Evolutionary conservation across 2,113 vertebrate species (phyloP).

Genomic region (Stegastes partitus): DNA sequence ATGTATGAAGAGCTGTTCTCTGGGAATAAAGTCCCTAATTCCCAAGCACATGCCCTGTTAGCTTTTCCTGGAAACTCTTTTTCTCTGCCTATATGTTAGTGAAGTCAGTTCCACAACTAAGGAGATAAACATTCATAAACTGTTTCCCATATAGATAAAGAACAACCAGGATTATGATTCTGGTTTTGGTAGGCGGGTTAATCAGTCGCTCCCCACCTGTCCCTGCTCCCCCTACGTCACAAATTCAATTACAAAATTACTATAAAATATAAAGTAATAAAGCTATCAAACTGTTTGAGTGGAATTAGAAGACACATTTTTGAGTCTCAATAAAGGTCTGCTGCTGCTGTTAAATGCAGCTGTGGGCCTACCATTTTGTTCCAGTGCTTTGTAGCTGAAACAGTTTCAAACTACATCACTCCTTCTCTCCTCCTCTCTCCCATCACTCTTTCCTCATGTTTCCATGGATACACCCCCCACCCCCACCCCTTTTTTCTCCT

Average conservation of each 20-base stretch:
- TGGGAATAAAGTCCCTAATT: neutral
- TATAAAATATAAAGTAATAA: neutral
- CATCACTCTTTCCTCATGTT: conserved; percentile 58
- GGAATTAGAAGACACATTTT: conserved; percentile 13
- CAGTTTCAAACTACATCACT: conserved; percentile 56
- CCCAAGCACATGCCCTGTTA: neutral
- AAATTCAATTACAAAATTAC: conserved; percentile 12
- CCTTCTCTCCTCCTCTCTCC: conserved; percentile 21
- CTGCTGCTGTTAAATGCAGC: conserved; percentile 22
- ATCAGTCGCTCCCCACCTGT: conserved; percentile 15
- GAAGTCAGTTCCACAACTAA: neutral
- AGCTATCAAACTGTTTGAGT: conserved; percentile 11
- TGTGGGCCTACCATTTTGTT: conserved; percentile 57
- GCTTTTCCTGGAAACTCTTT: conserved; percentile 1
- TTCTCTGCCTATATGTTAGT: neutral
- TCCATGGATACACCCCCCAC: conserved; percentile 59
- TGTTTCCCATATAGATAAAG: neutral
- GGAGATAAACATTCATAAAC: neutral
- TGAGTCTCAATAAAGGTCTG: neutral
- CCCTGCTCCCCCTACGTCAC: neutral
- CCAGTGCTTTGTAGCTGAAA: conserved; percentile 30
- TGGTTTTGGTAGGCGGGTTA: neutral
- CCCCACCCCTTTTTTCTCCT: neutral
- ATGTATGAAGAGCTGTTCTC: conserved; percentile 18
- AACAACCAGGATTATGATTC: neutral